Evolutionary conservation across 2,888 invertebrate species (phyloP).

Genomic region (Idaea straminata): DNA sequence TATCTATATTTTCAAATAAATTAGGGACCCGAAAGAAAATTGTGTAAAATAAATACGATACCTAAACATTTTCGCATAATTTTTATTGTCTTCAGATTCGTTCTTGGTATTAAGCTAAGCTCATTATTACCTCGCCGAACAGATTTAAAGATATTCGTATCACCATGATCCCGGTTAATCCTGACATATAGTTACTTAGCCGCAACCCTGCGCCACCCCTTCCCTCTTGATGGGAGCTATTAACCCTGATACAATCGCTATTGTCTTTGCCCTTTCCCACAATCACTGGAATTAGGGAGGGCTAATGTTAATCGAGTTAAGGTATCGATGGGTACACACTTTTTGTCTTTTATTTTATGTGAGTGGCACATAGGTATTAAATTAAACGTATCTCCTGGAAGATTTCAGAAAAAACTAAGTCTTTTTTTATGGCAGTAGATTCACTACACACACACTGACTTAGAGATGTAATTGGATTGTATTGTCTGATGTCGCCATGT

Average conservation of each 20-base stretch:
- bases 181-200: constrained; percentile 47
- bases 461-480: too few species aligned
- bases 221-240: constrained; percentile 62
- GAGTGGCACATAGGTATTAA: background rate
- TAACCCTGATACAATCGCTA: constrained; percentile 72
- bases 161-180: constrained; percentile 52
- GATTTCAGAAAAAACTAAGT: too few species aligned
- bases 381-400: background rate
- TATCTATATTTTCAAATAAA: too few species aligned
- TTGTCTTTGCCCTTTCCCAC: constrained; percentile 76
- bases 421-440: too few species aligned
- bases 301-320: constrained; percentile 2
- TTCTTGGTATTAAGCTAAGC: constrained; percentile 2
- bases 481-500: too few species aligned
- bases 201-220: constrained; percentile 44
- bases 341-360: background rate
- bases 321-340: background rate
- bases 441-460: too few species aligned
- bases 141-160: constrained; percentile 16
- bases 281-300: constrained; percentile 40
- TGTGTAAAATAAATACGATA: background rate
- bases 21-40: too few species aligned
- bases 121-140: constrained; percentile 15
- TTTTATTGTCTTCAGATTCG: background rate
- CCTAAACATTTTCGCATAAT: background rate